Base-by-base conservation (phyloP, 2,113 vertebrate genomes). In the Melospiza melodia region DNA sequence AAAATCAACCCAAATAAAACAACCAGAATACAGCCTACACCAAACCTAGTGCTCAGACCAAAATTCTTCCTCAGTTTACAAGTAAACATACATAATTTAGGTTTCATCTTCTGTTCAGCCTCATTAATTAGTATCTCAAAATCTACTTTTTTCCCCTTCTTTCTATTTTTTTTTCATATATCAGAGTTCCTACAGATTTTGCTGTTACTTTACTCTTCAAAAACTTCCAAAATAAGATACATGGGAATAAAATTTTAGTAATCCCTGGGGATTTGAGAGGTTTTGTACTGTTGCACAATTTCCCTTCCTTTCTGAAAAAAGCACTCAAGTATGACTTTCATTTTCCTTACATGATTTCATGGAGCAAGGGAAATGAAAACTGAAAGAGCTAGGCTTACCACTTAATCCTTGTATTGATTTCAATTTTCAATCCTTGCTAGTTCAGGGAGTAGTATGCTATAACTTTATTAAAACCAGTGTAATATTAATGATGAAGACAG, bases 351-450 rank as follows among this genome's bases (percentile, higher is more conserved):
- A 1, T 62, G 31, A 52, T 76, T 91, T 81, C 16, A 5, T 25
- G 51, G 37, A 85, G 54, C 20, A 66, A 31, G 10, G 13, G n/a
- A 92, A 76, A 91, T 93, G 67, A 90, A 94, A 94, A 25, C 44
- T 90, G 82, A 35, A 84, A 78, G 80, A 67, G 13, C 33, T 61
- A 16, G 49, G 13, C n/a, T 93, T 91, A 90, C 14, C 28, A 24
- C 41, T 91, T 93, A 73, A 95, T 91, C 73, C 57, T 41, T 76
- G 20, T 66, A 52, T 37, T 68, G 62, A 83, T 96, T 88, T 87
- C 15, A 57, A 8, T 90, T 91, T 85, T 84, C 72, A 93, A 68
- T 89, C 84, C 69, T 84, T 6, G 4, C 5, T 54, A 65, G 24
- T 85, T 93, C 28, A n/a, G 57, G 66, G 74, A 78, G 17, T 61